Evolutionary conservation across 2,113 vertebrate species (phyloP), one percentile per base, ranked within the genome.

Genomic region (Paradoxurus hermaphroditus): DNA sequence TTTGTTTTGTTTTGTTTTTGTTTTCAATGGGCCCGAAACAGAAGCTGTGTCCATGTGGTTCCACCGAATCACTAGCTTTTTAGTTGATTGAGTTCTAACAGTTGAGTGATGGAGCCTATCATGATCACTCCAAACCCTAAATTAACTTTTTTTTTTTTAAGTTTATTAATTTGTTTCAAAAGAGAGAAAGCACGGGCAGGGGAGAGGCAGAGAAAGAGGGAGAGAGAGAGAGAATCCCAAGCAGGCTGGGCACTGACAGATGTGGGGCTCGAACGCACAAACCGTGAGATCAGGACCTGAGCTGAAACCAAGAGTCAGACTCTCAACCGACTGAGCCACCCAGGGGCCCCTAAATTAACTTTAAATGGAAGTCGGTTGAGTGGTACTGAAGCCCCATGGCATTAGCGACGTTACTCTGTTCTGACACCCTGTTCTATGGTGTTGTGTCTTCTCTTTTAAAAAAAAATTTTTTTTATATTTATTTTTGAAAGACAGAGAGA

Each of bases 51-150:
- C n/a, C 83, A 44, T 59, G 56, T 41, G 49, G 23, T 83, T 36
- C 65, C 72, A 86, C 11, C 7, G 49, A 96, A 94, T 90, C 34
- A 73, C 16, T 97, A 68, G 68, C 41, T 92, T 97, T 93, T 90
- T 21, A 49, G 68, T 75, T 92, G 70, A 91, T 95, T 88, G 44
- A 49, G 46, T 81, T 93, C 94, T 92, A 88, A 84, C 29, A 79
- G 27, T 46, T 70, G 90, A 90, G 31, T 92, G 70, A 92, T 62
- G 85, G 95, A 92, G 65, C 16, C 88, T 77, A 53, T 87, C 92
- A 53, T 85, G 62, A 70, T 95, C 92, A 94, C 51, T 41, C 51
- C 56, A 79, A 91, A 92, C 49, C 62, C 67, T 51, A 87, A 91
- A 88, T 94, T 68, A 82, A 65, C 65, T 82, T 95, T n/a, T 56